Conservation (phyloP, 2,888 invertebrate genomes). For the Torymus texanus region DNA sequence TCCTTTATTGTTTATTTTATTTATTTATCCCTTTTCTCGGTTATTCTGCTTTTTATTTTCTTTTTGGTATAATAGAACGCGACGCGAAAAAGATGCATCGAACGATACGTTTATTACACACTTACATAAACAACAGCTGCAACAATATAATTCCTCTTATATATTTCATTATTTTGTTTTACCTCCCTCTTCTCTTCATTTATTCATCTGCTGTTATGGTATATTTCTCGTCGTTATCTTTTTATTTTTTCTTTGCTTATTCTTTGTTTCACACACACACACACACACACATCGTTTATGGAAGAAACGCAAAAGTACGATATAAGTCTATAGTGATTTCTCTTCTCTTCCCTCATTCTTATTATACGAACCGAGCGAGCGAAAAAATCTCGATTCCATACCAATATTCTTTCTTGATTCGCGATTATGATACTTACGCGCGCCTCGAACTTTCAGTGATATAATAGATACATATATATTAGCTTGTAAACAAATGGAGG, state of each 20-base stretch:
- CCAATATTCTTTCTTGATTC: too few species aligned
- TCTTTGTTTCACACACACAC: conserved; percentile 16
- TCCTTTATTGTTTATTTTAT: conserved; percentile 6
- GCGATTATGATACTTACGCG: too few species aligned
- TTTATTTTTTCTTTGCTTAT: conserved; percentile 1
- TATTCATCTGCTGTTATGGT: too few species aligned
- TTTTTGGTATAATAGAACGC: conserved; percentile 32
- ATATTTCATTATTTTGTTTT: conserved; percentile 1
- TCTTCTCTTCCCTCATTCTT: too few species aligned
- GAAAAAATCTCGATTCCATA: too few species aligned
- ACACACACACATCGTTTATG: conserved; percentile 3
- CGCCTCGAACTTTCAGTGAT: too few species aligned
- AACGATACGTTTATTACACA: conserved; percentile 46
- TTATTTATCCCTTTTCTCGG: neutral
- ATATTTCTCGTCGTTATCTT: too few species aligned
- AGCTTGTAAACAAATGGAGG: too few species aligned
- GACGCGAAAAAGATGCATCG: conserved; percentile 37
- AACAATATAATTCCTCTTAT: conserved; percentile 29
- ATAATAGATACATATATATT: too few species aligned
- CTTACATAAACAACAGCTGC: conserved; percentile 37
- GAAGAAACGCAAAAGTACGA: conserved; percentile 38
- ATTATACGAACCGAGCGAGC: too few species aligned
- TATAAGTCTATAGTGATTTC: too few species aligned
- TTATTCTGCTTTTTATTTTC: neutral
- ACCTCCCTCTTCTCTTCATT: too few species aligned